Percentiles rank a stretch among this genome's conserved stretches.
Conservation (phyloP, 1,140 invertebrate genomes). For the Drosophila paulistorum region DNA sequence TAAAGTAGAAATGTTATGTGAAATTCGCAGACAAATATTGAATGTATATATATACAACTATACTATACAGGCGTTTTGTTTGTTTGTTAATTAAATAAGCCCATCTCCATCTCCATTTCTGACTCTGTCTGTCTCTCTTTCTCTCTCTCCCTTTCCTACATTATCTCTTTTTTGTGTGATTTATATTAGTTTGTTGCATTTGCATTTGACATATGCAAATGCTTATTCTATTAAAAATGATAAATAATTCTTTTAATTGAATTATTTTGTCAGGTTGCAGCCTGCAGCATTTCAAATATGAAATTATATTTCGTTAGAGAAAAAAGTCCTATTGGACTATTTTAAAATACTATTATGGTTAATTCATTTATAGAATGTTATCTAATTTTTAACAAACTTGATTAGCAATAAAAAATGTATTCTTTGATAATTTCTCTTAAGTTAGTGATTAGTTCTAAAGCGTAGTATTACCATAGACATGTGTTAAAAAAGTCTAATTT, state of each 20-base stretch:
- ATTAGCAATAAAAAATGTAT: neutral
- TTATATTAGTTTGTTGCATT: slow-evolving; percentile 17
- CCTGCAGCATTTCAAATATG: slow-evolving; percentile 30
- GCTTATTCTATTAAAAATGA: neutral
- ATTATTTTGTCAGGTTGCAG: slow-evolving; percentile 27
- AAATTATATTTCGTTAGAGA: slow-evolving; percentile 6
- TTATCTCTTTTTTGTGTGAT: neutral
- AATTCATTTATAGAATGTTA: neutral
- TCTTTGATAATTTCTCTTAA: no score
- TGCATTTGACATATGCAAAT: slow-evolving; percentile 41
- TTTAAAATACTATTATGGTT: neutral
- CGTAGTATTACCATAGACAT: no score
- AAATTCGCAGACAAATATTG: slow-evolving; percentile 26
- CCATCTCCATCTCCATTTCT: slow-evolving; percentile 7
- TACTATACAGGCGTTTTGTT: slow-evolving; percentile 33
- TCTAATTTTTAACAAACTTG: neutral
- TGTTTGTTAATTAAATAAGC: slow-evolving; percentile 63
- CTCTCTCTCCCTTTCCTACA: no score
- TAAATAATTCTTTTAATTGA: slow-evolving; percentile 32
- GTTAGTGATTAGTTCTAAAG: no score
- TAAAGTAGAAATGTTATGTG: neutral
- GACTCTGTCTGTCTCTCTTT: neutral
- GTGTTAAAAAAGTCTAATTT: no score
- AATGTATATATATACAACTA: neutral
- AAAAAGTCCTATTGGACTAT: slow-evolving; percentile 14